Evolutionary conservation across 2,113 vertebrate genomes (phyloP).

Genomic region (Martes martes): DNA sequence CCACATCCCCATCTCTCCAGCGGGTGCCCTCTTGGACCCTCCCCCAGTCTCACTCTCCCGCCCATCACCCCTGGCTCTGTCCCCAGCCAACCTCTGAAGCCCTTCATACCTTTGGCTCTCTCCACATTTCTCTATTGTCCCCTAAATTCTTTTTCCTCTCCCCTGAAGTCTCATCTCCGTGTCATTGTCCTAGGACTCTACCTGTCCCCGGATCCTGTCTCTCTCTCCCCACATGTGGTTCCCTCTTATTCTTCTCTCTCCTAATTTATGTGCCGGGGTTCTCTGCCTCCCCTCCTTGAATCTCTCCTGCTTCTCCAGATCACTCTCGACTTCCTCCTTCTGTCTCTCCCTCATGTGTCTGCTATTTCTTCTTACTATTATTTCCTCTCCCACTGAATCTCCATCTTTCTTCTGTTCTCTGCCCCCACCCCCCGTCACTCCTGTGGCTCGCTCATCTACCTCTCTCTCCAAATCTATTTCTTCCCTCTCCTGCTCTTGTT

Average conservation of each 20-base stretch:
- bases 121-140: background rate
- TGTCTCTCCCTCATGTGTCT: background rate
- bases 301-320: background rate
- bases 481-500: background rate
- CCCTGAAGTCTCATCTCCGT: background rate
- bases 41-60: background rate
- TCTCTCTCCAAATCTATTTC: background rate
- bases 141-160: background rate
- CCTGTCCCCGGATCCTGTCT: background rate
- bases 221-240: slow-evolving; percentile 58
- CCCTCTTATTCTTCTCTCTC: background rate
- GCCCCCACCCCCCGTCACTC: background rate
- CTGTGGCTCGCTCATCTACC: background rate
- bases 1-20: background rate
- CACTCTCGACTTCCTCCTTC: background rate
- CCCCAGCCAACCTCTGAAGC: background rate
- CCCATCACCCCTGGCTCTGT: background rate
- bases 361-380: background rate
- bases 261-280: background rate
- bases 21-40: background rate
- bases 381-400: background rate
- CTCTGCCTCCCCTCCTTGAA: background rate
- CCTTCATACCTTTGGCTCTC: background rate
- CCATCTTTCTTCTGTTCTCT: background rate
- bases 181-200: background rate